A percentile compares a stretch with the other conserved stretches of the same genome.
These are phyloP conservation scores for Pseudomyrmex flavicornis DNA, from an alignment of 1,140 invertebrate genomes.

Conservation along the genomic window DNA sequence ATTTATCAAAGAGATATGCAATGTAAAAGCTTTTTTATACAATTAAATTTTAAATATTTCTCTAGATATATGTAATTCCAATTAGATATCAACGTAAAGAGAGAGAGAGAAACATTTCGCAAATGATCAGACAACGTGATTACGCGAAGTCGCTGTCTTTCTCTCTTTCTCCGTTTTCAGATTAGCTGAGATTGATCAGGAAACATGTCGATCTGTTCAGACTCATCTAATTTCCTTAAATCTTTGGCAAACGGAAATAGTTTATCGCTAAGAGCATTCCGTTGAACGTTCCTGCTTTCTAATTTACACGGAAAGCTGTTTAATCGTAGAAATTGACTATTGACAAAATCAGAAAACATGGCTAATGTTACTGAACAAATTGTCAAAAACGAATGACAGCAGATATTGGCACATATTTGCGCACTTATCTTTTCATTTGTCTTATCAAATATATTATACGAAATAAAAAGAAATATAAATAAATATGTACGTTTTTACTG, in stretches of 20 bases:
- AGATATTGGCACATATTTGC: not conserved
- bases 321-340: conserved; percentile 51
- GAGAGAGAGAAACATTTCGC: conserved; percentile 4
- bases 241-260: conserved; percentile 55
- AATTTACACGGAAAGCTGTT: conserved; percentile 28
- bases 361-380: not conserved
- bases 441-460: not conserved
- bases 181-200: conserved; percentile 46
- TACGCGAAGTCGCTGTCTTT: not conserved
- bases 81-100: not conserved
- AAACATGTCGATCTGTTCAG: conserved; percentile 45
- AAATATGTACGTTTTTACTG: too few relatives aligned
- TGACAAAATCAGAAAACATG: conserved; percentile 18
- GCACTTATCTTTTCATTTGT: not conserved
- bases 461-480: too few relatives aligned
- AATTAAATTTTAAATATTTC: conserved; percentile 20
- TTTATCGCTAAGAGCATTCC: conserved; percentile 33
- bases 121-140: conserved; percentile 36
- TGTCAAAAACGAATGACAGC: not conserved
- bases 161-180: not conserved
- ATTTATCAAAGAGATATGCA: too few relatives aligned
- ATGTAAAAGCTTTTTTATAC: not conserved
- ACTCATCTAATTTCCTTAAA: conserved; percentile 54
- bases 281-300: conserved; percentile 33
- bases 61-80: too few relatives aligned